phyloP scores from a whole-genome alignment of 1,140 invertebrate species.

The Gryllus bimaculatus region DNA sequence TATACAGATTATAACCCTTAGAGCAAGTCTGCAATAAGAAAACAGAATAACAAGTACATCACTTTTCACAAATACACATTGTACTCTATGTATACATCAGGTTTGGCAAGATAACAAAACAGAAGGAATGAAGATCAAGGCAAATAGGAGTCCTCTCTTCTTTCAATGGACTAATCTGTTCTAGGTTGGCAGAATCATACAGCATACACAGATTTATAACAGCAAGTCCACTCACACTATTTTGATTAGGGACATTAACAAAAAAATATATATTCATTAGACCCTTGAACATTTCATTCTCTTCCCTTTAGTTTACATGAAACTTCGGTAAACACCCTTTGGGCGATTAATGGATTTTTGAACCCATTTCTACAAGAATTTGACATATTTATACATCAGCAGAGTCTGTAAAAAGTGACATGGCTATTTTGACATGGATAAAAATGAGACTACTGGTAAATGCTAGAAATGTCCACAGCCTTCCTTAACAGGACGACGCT shows the following conservation, averaged over 20 bases:
- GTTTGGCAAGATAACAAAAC: neutral
- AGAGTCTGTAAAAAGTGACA: neutral
- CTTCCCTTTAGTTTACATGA: neutral
- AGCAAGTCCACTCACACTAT: neutral
- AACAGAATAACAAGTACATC: neutral
- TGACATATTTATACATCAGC: neutral
- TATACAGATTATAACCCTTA: neutral
- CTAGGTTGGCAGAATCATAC: neutral
- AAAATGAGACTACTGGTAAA: neutral
- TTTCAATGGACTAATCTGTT: too few species aligned
- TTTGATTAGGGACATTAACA: neutral
- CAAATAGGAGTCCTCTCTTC: too few species aligned
- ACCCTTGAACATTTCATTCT: neutral
- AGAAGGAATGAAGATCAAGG: neutral
- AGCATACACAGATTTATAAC: neutral
- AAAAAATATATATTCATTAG: too few species aligned
- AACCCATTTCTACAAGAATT: neutral
- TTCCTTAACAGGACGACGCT: neutral
- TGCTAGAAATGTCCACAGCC: neutral
- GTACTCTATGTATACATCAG: neutral
- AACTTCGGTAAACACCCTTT: neutral
- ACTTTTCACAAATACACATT: neutral
- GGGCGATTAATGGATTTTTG: neutral
- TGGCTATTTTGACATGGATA: neutral
- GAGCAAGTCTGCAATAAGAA: neutral